Evolutionary conservation across 2,113 vertebrate genomes (phyloP), one percentile per base, ranked within the genome.

Genomic region (Planiliza haematocheilus): DNA sequence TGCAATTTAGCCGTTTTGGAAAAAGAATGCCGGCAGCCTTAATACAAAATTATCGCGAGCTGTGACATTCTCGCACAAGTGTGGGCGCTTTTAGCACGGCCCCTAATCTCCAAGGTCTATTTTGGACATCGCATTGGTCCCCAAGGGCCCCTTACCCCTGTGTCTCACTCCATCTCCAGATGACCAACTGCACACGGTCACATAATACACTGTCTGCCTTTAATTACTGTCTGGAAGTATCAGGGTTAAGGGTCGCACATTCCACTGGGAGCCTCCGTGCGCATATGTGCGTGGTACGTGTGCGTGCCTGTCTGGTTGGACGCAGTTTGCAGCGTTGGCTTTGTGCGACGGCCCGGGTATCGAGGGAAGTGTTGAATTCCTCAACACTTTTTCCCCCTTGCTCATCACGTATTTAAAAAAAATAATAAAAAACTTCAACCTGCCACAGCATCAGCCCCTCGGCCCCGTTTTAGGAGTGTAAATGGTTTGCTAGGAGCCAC

Each of bases 151-250:
- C 70, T 80, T 58, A 45, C 37, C n/a, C 70, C 67, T 24, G 51
- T 57, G 2, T 37, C 70, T 85, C 74, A 63, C 76, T 84, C 77
- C 50, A 64, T 85, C 80, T 82, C 68, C 76, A 72, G 78, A 60
- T 17, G 64, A 88, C 82, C 89, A 91, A 89, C 89, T 92, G 82
- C 82, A 77, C 69, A 58, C 76, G 66, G 85, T 74, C 88, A 86
- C 70, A 68, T 84, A 91, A 91, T 89, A 86, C 82, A 82, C 82
- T 77, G 85, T 89, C 85, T 80, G 74, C 78, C 75, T 87, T 91
- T 87, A 91, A 90, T 91, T 91, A 88, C 84, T 77, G 88, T 90
- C 81, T 90, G 73, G 70, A 90, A 88, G 89, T 63, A 78, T 81
- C 30, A 20, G 67, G 89, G 86, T 92, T 49, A 87, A 68, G 61